A percentile compares a stretch with the other conserved stretches of the same genome.
phyloP scores from a whole-genome alignment of 2,797 vertebrate genomes.

The Pangasius larnaudii region DNA sequence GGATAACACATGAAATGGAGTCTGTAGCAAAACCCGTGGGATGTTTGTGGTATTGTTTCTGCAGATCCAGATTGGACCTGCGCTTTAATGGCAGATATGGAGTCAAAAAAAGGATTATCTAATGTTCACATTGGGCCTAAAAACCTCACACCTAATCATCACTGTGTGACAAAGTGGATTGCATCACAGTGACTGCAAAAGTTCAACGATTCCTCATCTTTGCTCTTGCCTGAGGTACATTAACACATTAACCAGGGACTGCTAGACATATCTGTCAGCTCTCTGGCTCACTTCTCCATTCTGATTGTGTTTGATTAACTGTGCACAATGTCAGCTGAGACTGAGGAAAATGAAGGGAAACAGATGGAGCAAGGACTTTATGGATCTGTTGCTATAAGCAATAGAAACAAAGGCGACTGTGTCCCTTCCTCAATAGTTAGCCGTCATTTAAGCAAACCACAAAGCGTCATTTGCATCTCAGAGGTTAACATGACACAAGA shows the following conservation, averaged over 20 bases:
- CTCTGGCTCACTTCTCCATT: constrained; percentile 22
- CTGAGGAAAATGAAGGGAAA: constrained; percentile 30
- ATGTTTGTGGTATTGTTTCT: not conserved
- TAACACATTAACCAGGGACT: constrained; percentile 4
- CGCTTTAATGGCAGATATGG: not conserved
- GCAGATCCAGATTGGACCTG: not conserved
- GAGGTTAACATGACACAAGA: constrained; percentile 41
- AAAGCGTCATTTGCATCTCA: constrained; percentile 48
- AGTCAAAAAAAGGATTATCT: not conserved
- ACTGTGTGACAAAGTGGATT: not conserved
- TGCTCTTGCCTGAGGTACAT: not conserved
- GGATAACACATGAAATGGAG: not conserved
- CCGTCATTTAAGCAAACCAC: constrained; percentile 38
- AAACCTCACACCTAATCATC: not conserved
- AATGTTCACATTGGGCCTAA: not conserved
- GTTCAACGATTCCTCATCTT: not conserved
- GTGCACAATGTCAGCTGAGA: constrained; percentile 6
- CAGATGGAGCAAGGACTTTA: constrained; percentile 40
- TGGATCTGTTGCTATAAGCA: constrained; percentile 37
- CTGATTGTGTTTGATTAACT: constrained; percentile 25
- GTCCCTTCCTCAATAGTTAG: constrained; percentile 35
- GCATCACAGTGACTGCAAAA: not conserved
- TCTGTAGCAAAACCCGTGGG: not conserved
- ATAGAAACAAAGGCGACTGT: constrained; percentile 46
- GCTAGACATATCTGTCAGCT: constrained; percentile 21